Percentiles rank a stretch among this genome's conserved stretches.
These are phyloP conservation scores for Nothobranchius kuhntae DNA, from an alignment of 2,113 vertebrate species.

Conservation along the genomic window DNA sequence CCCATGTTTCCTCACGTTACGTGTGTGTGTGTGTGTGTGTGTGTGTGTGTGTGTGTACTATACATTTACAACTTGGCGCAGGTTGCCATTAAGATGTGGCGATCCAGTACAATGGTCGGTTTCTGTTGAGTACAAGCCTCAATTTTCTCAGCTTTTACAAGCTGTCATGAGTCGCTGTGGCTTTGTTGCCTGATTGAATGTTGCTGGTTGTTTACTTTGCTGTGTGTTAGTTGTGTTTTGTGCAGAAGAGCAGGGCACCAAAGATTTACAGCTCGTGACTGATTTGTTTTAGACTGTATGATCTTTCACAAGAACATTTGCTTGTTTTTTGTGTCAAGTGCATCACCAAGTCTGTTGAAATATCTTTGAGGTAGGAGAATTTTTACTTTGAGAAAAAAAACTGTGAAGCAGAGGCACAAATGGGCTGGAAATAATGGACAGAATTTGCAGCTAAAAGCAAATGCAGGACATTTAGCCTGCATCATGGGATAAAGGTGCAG, in stretches of 20 bases:
- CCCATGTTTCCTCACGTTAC: too few relatives aligned
- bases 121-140: slow-evolving; percentile 37
- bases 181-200: slow-evolving; percentile 39
- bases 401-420: too few relatives aligned
- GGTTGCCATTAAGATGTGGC: slow-evolving; percentile 24
- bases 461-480: too few relatives aligned
- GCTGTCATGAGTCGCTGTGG: slow-evolving; percentile 44
- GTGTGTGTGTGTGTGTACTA: neutral
- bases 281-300: neutral
- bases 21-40: neutral
- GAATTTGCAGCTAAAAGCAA: too few relatives aligned
- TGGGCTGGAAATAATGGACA: too few relatives aligned
- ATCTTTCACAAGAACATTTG: neutral
- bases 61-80: slow-evolving; percentile 14
- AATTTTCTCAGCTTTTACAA: slow-evolving; percentile 54
- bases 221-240: neutral
- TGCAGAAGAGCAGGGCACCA: neutral
- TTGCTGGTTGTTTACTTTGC: slow-evolving; percentile 9
- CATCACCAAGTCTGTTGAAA: too few relatives aligned
- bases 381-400: too few relatives aligned
- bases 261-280: neutral
- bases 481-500: too few relatives aligned
- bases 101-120: slow-evolving; percentile 21
- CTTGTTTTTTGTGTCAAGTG: too few relatives aligned
- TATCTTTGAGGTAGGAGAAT: too few relatives aligned